Evolutionary conservation across 2,797 vertebrate species (phyloP), one percentile per base, ranked within the genome.

Genomic region (Phyllotis vaccarum): DNA sequence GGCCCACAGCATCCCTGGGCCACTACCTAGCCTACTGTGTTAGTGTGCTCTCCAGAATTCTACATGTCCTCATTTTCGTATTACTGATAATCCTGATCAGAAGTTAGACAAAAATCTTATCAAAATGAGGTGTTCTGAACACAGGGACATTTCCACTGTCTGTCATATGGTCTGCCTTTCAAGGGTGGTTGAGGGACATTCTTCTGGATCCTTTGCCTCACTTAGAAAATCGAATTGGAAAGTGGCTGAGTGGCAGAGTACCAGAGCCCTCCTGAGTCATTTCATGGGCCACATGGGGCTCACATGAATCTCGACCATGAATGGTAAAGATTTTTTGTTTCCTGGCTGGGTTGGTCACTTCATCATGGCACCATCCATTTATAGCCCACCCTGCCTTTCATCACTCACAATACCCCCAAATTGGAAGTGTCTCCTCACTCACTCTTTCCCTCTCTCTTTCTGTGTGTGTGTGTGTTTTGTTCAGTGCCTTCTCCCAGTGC

Each of bases 401-500:
- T 75, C 24, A 75, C 6, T 31, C 9, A 0, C 86, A 9, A 0
- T 3, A 14, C 3, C 81, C 37, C 12, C 21, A 0, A 0, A 4
- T 12, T 0, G 0, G 70, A 49, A 2, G 24, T 0, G 4, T 40
- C 11, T 76, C 4, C 10, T 3, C 82, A 56, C 17, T 86, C 97
- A 98, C 0, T 82, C 82, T 95, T 11, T 95, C 82, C 62, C 89
- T 95, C 31, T 97, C 90, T 95, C 82, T 62, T 86, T 95, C 29
- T 97, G 90, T n/a, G n/a, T n/a, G n/a, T n/a, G n/a, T n/a, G n/a
- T n/a, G n/a, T 98, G 93, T 78, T 43, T 83, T 90, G 96, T 96
- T 6, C 98, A 99, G 99, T 99, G 99, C 99, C 99, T 99, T 99
- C 99, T 95, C 99, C 99, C 87, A 99, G 99, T 99, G 99, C 99